Evolutionary conservation across 2,797 vertebrate genomes (phyloP).

Genomic region (Cossypha caffra): DNA sequence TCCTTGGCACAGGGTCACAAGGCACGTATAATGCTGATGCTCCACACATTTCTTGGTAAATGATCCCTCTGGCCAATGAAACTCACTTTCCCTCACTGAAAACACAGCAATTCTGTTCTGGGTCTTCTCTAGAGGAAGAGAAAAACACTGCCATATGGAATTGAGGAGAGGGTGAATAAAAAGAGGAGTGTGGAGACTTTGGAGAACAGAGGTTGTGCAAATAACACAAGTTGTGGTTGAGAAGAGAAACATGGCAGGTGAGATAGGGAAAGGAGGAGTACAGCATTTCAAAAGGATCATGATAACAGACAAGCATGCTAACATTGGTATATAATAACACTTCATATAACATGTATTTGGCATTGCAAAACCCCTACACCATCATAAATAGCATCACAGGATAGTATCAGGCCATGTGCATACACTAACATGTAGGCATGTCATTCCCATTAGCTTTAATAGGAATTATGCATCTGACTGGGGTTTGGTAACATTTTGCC

Average conservation of each 20-base stretch:
- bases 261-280: not conserved
- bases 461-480: not conserved
- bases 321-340: not conserved
- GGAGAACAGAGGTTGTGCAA: not conserved
- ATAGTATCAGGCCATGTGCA: not conserved
- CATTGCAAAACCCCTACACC: not conserved
- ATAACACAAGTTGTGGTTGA: not conserved
- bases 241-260: not conserved
- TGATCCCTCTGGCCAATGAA: not conserved
- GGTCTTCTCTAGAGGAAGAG: not conserved
- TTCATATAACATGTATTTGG: not conserved
- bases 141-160: not conserved
- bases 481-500: not conserved
- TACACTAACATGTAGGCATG: not conserved
- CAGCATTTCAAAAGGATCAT: not conserved
- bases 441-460: not conserved
- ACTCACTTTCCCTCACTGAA: not conserved
- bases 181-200: rapidly evolving
- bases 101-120: not conserved
- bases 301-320: not conserved
- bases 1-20: not conserved
- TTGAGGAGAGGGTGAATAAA: not conserved
- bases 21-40: not conserved
- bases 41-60: not conserved
- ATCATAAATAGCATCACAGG: not conserved